Conservation (phyloP, 2,797 vertebrate genomes). For the Heterohyrax brucei region DNA sequence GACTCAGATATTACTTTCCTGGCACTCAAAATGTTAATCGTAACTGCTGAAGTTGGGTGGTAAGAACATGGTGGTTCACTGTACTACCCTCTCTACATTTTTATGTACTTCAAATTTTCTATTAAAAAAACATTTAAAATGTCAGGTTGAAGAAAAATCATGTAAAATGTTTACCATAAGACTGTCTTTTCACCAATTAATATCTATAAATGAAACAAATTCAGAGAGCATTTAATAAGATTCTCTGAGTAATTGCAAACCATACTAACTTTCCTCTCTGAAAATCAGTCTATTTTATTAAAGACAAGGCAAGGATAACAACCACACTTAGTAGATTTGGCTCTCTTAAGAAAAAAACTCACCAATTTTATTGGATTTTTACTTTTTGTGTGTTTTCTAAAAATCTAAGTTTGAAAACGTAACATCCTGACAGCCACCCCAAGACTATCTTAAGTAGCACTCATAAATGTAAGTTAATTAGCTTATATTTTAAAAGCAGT, state of each 20-base stretch:
- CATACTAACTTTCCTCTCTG: constrained; percentile 23
- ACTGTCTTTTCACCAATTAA: constrained; percentile 26
- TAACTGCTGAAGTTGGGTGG: neutral
- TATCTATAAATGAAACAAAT: constrained; percentile 33
- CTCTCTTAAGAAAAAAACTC: constrained; percentile 66
- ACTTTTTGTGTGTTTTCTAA: constrained; percentile 61
- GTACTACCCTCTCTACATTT: neutral
- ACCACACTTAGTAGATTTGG: constrained; percentile 52
- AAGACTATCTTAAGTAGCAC: constrained; percentile 43
- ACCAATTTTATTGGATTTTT: constrained; percentile 31
- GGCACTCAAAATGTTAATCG: neutral
- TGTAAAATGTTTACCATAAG: constrained; percentile 47
- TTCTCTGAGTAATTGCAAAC: constrained; percentile 67
- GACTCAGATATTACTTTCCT: neutral
- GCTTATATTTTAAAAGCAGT: constrained; percentile 35
- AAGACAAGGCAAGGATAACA: constrained; percentile 35
- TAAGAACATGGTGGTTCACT: neutral
- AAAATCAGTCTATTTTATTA: constrained; percentile 70
- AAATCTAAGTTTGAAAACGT: constrained; percentile 50
- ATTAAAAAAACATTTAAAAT: constrained; percentile 49
- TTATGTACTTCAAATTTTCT: neutral
- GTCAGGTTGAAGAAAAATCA: constrained; percentile 26
- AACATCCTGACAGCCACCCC: neutral
- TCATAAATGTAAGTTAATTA: constrained; percentile 54
- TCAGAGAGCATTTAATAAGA: constrained; percentile 49